Percentiles rank a stretch among this genome's conserved stretches.
phyloP scores from a whole-genome alignment of 2,797 vertebrate species.

The Eulemur rubriventer region DNA sequence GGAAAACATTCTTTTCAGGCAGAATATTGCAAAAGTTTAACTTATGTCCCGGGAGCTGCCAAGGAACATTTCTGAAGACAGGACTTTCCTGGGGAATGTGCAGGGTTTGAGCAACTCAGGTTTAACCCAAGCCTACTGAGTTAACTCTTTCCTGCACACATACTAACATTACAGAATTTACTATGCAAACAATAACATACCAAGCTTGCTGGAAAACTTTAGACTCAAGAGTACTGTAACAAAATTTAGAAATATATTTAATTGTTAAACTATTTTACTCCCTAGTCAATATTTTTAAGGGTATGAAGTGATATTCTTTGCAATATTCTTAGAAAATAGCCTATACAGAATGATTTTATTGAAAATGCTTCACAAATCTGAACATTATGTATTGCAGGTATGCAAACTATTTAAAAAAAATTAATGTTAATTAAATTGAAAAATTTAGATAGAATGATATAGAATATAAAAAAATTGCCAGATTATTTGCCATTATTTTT shows the following conservation, averaged over 20 bases:
- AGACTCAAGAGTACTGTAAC: neutral
- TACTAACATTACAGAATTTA: neutral
- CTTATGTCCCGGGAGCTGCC: neutral
- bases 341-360: neutral
- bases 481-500: conserved; percentile 34
- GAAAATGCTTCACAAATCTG: conserved; percentile 36
- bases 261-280: neutral
- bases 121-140: neutral
- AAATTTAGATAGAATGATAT: neutral
- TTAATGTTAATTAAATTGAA: conserved; percentile 24
- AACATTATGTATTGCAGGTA: neutral
- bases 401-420: neutral
- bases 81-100: neutral
- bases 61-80: neutral
- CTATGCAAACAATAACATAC: neutral
- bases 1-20: neutral
- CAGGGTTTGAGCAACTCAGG: neutral
- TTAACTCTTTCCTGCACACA: neutral
- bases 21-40: neutral
- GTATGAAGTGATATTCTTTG: neutral
- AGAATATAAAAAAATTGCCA: neutral
- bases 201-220: neutral
- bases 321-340: neutral
- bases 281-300: neutral
- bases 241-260: neutral